Conservation (phyloP, 2,888 invertebrate genomes). For the Toxonevra muliebris region DNA sequence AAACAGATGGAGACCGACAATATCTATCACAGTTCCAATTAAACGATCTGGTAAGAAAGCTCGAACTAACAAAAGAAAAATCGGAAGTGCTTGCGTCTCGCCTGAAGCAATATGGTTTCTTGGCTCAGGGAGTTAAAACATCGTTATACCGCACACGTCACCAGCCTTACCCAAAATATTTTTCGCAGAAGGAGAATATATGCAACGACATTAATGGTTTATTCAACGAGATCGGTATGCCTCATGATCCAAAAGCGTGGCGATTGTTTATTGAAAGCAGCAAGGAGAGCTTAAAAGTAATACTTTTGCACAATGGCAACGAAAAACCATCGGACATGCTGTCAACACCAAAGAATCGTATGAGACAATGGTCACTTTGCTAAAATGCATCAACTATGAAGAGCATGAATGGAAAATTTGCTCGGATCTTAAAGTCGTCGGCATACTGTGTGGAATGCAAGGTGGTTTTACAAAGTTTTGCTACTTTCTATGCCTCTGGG, state of each 20-base stretch:
- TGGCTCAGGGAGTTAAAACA: too few relatives aligned
- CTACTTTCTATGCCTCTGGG: background rate
- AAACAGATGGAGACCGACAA: too few relatives aligned
- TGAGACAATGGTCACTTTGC: too few relatives aligned
- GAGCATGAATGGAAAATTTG: conserved; percentile 1
- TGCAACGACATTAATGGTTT: conserved; percentile 23
- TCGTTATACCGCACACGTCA: too few relatives aligned
- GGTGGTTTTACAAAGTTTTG: conserved; percentile 7
- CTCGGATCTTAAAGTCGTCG: conserved; percentile 8
- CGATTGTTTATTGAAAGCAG: conserved; percentile 24
- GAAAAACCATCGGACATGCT: conserved; percentile 8
- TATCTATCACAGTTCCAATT: too few relatives aligned
- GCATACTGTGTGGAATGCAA: conserved; percentile 1
- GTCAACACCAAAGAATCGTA: too few relatives aligned
- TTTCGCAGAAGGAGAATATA: too few relatives aligned
- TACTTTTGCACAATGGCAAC: conserved; percentile 22
- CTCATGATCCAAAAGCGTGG: conserved; percentile 13
- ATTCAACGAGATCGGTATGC: conserved; percentile 20
- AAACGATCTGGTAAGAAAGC: too few relatives aligned
- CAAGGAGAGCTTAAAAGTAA: conserved; percentile 23
- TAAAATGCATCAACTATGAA: background rate
- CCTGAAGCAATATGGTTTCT: too few relatives aligned
- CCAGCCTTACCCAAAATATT: too few relatives aligned
- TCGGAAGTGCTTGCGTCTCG: too few relatives aligned
- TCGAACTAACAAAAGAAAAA: too few relatives aligned